Conservation (phyloP, 2,888 invertebrate genomes). For the Pollenia labialis region DNA sequence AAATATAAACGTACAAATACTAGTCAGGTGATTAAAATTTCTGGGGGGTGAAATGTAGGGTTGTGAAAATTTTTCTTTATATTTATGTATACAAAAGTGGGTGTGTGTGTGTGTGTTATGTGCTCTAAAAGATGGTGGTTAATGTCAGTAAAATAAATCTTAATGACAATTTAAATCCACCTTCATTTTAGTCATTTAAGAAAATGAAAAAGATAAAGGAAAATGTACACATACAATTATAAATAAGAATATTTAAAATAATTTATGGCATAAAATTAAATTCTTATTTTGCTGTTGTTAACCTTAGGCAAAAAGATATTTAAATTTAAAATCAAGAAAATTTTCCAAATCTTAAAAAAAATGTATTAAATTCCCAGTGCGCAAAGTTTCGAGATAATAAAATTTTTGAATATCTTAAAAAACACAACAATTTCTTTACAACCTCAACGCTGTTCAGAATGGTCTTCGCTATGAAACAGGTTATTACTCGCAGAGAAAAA, state of each 20-base stretch:
- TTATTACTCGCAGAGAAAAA: too few species aligned
- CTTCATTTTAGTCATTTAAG: conserved; percentile 40
- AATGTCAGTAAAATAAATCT: conserved; percentile 69
- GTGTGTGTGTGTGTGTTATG: neutral
- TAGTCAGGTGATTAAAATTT: conserved; percentile 68
- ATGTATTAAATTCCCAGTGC: too few species aligned
- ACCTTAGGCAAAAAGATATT: neutral
- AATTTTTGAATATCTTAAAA: too few species aligned
- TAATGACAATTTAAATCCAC: conserved; percentile 69
- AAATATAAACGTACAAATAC: conserved; percentile 62
- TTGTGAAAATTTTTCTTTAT: conserved; percentile 29
- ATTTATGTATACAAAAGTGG: neutral
- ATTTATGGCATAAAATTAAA: conserved; percentile 37
- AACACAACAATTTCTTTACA: too few species aligned
- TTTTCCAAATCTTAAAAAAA: neutral
- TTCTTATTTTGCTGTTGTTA: neutral
- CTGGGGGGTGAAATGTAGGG: conserved; percentile 24
- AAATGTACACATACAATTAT: conserved; percentile 14
- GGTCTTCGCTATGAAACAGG: too few species aligned
- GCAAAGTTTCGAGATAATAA: too few species aligned
- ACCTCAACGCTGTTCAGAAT: too few species aligned
- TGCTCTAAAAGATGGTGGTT: conserved; percentile 57
- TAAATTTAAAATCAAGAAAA: too few species aligned
- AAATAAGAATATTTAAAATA: conserved; percentile 45
- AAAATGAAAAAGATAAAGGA: conserved; percentile 32